Percentiles rank a stretch among this genome's conserved stretches.
Evolutionary conservation across 2,113 vertebrate genomes (phyloP).

Genomic region (Mustela lutreola): DNA sequence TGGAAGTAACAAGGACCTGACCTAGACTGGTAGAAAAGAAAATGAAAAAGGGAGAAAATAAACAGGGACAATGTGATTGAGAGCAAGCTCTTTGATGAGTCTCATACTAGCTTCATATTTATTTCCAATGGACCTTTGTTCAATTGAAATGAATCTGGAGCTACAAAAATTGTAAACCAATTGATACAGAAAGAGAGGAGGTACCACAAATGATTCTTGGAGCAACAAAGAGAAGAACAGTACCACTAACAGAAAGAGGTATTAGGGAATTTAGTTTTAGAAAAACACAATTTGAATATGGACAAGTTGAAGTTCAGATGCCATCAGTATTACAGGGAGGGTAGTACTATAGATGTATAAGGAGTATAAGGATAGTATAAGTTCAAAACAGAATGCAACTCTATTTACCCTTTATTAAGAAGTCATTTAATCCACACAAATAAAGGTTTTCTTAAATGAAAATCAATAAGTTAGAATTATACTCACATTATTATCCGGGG

Average conservation of each 20-base stretch:
- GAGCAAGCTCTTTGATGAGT: neutral
- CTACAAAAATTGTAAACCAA: neutral
- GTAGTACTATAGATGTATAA: neutral
- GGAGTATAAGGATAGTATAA: neutral
- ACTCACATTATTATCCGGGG: slow-evolving; percentile 98
- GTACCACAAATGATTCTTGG: neutral
- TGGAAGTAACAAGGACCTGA: neutral
- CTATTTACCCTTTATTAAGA: slow-evolving; percentile 31
- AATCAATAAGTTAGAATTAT: slow-evolving; percentile 50
- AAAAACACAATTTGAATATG: slow-evolving; percentile 42
- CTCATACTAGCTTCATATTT: neutral
- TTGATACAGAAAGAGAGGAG: neutral
- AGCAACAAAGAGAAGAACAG: neutral
- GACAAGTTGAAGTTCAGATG: neutral
- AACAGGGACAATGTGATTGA: neutral
- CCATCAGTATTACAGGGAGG: neutral
- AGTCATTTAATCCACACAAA: neutral
- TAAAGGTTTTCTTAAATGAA: slow-evolving; percentile 48
- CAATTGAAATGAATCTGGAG: neutral
- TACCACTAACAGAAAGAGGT: neutral
- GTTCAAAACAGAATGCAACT: neutral
- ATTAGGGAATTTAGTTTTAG: neutral
- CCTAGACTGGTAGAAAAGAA: neutral
- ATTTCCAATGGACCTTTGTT: neutral
- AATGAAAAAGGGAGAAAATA: neutral